Evolutionary conservation across 2,888 invertebrate genomes (phyloP).

Genomic region (Resseliella maxima): DNA sequence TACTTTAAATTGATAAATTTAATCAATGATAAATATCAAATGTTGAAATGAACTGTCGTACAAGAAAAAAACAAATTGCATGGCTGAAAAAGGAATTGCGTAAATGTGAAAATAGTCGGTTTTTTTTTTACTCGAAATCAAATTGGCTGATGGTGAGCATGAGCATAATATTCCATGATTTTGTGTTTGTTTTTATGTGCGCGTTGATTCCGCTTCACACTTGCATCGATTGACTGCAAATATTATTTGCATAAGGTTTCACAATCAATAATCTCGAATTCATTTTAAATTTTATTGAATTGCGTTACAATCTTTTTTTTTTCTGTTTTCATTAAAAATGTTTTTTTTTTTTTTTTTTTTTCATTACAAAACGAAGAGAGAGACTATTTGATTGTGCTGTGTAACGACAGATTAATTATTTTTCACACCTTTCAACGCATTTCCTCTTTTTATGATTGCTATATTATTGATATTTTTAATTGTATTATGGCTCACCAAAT

Average conservation of each 20-base stretch:
- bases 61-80: too few relatives aligned
- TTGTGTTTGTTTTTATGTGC: not conserved
- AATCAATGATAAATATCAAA: too few relatives aligned
- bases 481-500: not conserved
- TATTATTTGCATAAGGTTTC: not conserved
- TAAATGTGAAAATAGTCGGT: too few relatives aligned
- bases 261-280: not conserved
- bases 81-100: not conserved
- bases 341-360: not conserved
- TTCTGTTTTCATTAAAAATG: too few relatives aligned
- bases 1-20: too few relatives aligned
- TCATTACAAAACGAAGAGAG: not conserved
- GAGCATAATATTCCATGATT: not conserved
- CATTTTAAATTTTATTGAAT: constrained; percentile 13
- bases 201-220: not conserved
- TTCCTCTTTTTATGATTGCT: not conserved
- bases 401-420: not conserved
- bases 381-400: not conserved
- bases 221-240: not conserved
- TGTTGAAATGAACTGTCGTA: too few relatives aligned
- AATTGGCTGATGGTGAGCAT: too few relatives aligned
- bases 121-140: too few relatives aligned
- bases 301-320: not conserved
- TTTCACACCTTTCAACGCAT: not conserved
- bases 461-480: constrained; percentile 5